Evolutionary conservation across 2,888 invertebrate genomes (phyloP), one percentile per base, ranked within the genome.

Genomic region (Erebia aethiops): DNA sequence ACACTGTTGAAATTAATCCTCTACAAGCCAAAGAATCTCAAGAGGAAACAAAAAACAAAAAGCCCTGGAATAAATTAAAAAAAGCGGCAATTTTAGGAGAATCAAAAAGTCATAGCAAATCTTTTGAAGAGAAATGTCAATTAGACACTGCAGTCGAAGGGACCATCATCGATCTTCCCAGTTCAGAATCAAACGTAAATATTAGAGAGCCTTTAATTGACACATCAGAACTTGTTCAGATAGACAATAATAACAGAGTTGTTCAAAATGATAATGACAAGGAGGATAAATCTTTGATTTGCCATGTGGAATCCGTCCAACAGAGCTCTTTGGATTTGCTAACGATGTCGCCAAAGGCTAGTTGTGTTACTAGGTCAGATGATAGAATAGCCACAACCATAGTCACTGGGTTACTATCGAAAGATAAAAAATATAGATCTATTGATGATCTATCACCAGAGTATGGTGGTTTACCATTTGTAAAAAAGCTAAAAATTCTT

Each of bases 401-500:
- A 66, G 86, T 86, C 54, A 76, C 77, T 64, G 86, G 86, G 78
- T 78, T 92, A 58, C 83, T 90, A 71, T 89, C 91, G 11, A 88
- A 88, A 88, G 78, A 87, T 2, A 97, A 97, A 86, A 95, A 95
- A 84, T 97, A 97, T 87, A 94, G 95, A 74, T 97, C 97, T n/a
- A 96, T 97, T 66, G 97, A 97, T 81, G 98, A 98, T 85, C 88
- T 98, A 51, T 97, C 97, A 10, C 98, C 98, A 0, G 98, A 98
- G 84, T 98, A 97, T 80, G 96, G 96, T 66, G 96, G 97, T 14
- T 87, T 98, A 72, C 97, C 98, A 0, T 98, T 98, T 83, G 97
- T 98, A 0, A 98, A 98, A 87, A 97, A 97, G 80, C 90, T 98
- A 64, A 97, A 98, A 92, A 98, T 98, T 78, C 93, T 98, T 62